Evolutionary conservation across 2,797 vertebrate genomes (phyloP).

Genomic region (Loris lydekkerianus): DNA sequence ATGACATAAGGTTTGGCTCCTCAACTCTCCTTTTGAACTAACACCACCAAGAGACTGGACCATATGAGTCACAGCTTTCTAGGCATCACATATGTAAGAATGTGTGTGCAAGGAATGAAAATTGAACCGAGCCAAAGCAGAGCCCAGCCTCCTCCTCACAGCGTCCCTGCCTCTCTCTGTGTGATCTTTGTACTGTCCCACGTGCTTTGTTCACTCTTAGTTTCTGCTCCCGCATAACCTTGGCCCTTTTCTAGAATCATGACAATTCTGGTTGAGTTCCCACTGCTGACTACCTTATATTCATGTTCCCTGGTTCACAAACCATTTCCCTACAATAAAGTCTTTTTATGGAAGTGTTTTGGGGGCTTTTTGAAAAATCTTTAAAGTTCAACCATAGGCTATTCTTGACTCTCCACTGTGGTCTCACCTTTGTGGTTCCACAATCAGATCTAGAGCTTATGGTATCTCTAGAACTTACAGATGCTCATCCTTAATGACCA

Average conservation of each 20-base stretch:
- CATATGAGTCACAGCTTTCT: background rate
- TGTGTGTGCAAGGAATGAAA: background rate
- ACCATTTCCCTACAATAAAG: background rate
- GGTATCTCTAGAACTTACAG: background rate
- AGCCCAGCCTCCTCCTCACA: background rate
- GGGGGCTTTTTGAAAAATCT: background rate
- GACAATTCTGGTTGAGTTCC: background rate
- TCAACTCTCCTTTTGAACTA: conserved; percentile 31
- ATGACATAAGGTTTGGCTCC: conserved; percentile 22
- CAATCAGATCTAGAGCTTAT: background rate
- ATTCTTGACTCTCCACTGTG: background rate
- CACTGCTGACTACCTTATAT: background rate
- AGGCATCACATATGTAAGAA: background rate
- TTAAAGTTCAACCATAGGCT: background rate
- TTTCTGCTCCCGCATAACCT: background rate
- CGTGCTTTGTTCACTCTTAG: background rate
- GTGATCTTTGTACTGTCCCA: too few relatives aligned
- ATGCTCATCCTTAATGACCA: background rate
- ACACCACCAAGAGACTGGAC: background rate
- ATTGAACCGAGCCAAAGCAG: rapidly evolving
- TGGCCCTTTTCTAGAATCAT: background rate
- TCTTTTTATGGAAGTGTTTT: background rate
- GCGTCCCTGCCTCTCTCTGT: background rate
- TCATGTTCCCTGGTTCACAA: background rate
- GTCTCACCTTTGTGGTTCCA: background rate